Percentiles rank a stretch among this genome's conserved stretches.
These are phyloP conservation scores for Gisinianus flammeolus DNA, from an alignment of 2,888 invertebrate species.

Conservation along the genomic window DNA sequence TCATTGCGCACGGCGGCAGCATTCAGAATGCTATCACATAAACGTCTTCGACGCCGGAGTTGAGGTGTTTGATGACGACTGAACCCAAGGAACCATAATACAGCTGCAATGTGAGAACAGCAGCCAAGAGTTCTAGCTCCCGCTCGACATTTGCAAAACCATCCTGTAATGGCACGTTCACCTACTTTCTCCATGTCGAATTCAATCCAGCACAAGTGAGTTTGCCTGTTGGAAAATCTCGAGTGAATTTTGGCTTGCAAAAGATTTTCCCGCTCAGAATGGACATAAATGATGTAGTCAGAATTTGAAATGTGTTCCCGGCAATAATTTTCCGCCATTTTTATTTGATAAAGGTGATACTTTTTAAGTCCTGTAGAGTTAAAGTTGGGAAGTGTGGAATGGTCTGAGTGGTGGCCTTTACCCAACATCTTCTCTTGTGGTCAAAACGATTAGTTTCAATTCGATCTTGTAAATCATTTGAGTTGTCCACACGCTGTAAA, in stretches of 20 bases:
- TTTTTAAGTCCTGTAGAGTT: neutral
- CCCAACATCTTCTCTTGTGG: neutral
- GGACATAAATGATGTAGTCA: neutral
- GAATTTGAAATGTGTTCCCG: neutral
- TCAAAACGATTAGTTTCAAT: neutral
- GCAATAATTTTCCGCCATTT: neutral
- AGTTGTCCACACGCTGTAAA: neutral
- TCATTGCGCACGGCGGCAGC: neutral
- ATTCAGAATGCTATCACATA: neutral
- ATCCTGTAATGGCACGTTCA: neutral
- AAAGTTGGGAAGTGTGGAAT: neutral
- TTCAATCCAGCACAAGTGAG: neutral
- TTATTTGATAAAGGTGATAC: neutral
- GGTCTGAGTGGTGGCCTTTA: neutral
- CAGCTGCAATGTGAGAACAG: slow-evolving; percentile 9
- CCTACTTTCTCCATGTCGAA: neutral
- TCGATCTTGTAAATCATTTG: neutral
- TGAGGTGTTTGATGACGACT: neutral
- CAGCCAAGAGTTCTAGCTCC: slow-evolving; percentile 25
- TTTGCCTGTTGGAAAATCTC: neutral
- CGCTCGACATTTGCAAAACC: slow-evolving; percentile 19
- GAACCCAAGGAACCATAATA: slow-evolving; percentile 23
- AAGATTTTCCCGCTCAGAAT: neutral
- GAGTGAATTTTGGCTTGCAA: neutral
- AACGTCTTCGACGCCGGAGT: neutral